Percentiles rank a stretch among this genome's conserved stretches.
phyloP scores from a whole-genome alignment of 2,797 vertebrate genomes.

The Distichodus sexfasciatus region DNA sequence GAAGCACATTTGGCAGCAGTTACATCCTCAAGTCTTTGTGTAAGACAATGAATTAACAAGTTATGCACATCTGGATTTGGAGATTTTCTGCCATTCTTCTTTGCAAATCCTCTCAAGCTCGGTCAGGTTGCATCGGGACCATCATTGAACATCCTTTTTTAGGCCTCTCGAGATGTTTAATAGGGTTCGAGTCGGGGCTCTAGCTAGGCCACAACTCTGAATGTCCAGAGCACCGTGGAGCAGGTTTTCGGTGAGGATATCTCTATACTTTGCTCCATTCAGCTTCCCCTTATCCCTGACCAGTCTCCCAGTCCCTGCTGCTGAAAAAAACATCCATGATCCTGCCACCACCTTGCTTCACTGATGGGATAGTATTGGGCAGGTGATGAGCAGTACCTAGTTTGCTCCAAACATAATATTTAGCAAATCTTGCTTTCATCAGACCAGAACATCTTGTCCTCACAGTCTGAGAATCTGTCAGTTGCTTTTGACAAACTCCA shows the following conservation, averaged over 20 bases:
- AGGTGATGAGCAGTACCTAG: background rate
- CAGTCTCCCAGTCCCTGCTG: background rate
- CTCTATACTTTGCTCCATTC: background rate
- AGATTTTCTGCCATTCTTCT: background rate
- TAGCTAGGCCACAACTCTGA: background rate
- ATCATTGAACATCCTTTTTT: background rate
- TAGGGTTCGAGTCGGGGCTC: background rate
- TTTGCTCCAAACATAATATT: too few relatives aligned
- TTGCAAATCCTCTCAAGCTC: too few relatives aligned
- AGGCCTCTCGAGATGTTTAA: background rate
- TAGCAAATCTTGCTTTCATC: background rate
- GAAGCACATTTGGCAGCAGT: too few relatives aligned
- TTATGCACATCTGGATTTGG: too few relatives aligned
- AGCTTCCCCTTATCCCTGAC: background rate
- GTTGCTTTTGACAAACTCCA: background rate
- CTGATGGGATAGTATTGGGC: slow-evolving; percentile 53
- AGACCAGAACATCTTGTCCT: background rate
- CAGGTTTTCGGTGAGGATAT: background rate
- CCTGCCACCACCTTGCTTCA: slow-evolving; percentile 54
- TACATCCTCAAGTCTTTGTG: too few relatives aligned
- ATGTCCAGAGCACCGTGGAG: background rate
- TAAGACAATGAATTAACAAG: too few relatives aligned
- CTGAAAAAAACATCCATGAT: background rate
- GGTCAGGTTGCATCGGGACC: background rate
- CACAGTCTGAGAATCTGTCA: background rate